Evolutionary conservation across 2,113 vertebrate species (phyloP).

Genomic region (Phalacrocorax carbo): DNA sequence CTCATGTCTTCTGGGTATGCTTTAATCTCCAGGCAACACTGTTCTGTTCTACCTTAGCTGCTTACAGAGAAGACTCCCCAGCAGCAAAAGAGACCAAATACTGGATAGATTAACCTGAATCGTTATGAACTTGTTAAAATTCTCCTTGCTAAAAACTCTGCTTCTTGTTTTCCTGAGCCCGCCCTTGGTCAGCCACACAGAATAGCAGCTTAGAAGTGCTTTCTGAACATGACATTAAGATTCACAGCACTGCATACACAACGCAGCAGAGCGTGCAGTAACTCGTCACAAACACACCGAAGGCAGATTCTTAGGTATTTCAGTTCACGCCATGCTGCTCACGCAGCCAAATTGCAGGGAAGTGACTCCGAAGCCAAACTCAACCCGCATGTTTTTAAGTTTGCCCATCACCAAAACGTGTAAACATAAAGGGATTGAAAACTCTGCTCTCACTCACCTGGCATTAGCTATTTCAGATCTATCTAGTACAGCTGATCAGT

Average conservation of each 20-base stretch:
- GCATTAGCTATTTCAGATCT: background rate
- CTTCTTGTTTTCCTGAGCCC: background rate
- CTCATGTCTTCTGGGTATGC: background rate
- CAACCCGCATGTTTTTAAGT: background rate
- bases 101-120: background rate
- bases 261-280: background rate
- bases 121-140: background rate
- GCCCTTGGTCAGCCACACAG: background rate
- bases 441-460: background rate
- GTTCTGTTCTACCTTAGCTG: background rate
- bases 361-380: background rate
- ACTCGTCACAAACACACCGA: background rate
- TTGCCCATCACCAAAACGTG: background rate
- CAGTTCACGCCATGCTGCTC: background rate
- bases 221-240: background rate
- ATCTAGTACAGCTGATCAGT: background rate
- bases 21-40: background rate
- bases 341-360: background rate
- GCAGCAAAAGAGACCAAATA: background rate
- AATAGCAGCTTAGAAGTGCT: background rate
- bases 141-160: background rate
- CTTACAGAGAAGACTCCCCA: background rate
- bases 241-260: background rate
- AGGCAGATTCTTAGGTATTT: background rate
- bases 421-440: background rate